These are phyloP conservation scores for Lepetodrilus schrolli DNA, from an alignment of 2,888 invertebrate genomes.

Conservation along the genomic window DNA sequence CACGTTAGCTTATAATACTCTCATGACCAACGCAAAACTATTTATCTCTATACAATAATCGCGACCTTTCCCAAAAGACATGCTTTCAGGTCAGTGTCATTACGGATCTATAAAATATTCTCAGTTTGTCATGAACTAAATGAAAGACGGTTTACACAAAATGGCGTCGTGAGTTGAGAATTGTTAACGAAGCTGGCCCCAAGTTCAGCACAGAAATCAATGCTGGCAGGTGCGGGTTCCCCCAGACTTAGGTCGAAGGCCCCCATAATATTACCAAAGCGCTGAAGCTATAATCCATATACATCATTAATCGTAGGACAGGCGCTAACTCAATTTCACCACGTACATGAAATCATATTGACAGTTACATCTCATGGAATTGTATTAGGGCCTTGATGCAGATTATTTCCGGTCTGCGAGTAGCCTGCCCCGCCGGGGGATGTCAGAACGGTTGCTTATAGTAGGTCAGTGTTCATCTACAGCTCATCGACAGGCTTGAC, in stretches of 20 bases:
- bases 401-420: not conserved
- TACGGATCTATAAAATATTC: no score
- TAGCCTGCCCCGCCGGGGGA: not conserved
- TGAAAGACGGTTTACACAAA: no score
- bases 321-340: constrained; percentile 14
- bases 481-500: not conserved
- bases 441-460: not conserved
- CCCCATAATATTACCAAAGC: constrained; percentile 5
- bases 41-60: no score
- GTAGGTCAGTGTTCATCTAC: not conserved
- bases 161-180: no score
- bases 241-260: not conserved
- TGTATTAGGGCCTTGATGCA: constrained; percentile 13
- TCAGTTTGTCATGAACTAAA: no score
- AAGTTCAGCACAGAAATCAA: not conserved
- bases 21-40: no score
- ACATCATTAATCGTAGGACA: constrained; percentile 9
- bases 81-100: no score
- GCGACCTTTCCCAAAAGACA: no score
- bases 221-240: not conserved
- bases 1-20: no score
- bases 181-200: no score
- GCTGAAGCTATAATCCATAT: not conserved
- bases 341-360: constrained; percentile 21
- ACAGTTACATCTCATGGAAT: constrained; percentile 25